Evolutionary conservation across 2,113 vertebrate species (phyloP).

Genomic region (Tautogolabrus adspersus): DNA sequence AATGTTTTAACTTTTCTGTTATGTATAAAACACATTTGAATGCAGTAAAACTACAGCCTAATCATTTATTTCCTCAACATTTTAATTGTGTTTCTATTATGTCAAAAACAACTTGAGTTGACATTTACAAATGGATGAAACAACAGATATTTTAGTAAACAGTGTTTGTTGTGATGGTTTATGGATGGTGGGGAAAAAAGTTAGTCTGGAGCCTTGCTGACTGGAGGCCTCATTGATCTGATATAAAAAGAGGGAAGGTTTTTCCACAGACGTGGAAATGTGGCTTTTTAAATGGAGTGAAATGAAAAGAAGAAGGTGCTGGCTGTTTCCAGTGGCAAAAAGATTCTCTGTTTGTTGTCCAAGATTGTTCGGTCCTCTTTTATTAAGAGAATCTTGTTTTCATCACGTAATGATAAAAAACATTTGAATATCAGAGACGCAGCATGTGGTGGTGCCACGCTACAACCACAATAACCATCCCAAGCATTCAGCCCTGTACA

Average conservation of each 20-base stretch:
- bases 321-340: background rate
- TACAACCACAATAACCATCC: constrained; percentile 1
- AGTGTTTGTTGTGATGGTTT: background rate
- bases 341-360: background rate
- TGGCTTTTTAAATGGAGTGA: constrained; percentile 7
- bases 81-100: too few species aligned
- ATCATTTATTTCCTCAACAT: too few species aligned
- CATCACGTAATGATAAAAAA: constrained; percentile 1
- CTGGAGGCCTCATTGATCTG: background rate
- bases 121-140: too few species aligned
- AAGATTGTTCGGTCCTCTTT: background rate
- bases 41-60: too few species aligned
- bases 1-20: too few species aligned
- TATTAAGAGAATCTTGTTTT: constrained; percentile 1
- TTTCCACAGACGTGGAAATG: constrained; percentile 9
- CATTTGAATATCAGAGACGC: constrained; percentile 12
- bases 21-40: too few species aligned
- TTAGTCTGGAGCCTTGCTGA: background rate
- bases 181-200: background rate
- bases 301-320: background rate
- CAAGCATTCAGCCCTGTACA: background rate
- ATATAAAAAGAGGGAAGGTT: background rate
- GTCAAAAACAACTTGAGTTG: too few species aligned
- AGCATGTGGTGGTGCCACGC: constrained; percentile 16
- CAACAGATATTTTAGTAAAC: too few species aligned